Evolutionary conservation across 2,113 vertebrate genomes (phyloP).

Genomic region (Hippocampus abdominalis): DNA sequence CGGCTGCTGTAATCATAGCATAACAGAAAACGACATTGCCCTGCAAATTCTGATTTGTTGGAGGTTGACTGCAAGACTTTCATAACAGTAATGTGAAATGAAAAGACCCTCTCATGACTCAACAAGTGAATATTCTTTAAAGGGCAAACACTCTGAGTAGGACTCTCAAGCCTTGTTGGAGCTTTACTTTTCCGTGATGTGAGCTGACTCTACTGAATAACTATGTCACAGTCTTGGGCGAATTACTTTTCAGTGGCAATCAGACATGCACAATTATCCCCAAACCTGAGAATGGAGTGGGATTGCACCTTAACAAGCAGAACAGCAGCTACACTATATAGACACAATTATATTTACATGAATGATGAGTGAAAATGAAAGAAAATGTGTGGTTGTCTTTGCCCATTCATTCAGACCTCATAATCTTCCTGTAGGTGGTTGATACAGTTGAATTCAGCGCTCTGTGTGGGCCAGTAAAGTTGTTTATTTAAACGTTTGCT

Average conservation of each 20-base stretch:
- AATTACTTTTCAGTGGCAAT: conserved; percentile 37
- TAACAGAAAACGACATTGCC: conserved; percentile 30
- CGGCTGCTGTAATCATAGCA: conserved; percentile 64
- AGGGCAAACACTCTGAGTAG: conserved; percentile 25
- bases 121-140: conserved; percentile 32
- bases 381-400: neutral
- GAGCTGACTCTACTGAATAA: conserved; percentile 27
- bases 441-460: neutral
- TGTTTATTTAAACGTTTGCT: neutral
- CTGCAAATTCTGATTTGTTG: conserved; percentile 43
- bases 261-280: conserved; percentile 60
- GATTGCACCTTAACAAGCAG: conserved; percentile 18
- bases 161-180: conserved; percentile 18
- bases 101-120: conserved; percentile 43
- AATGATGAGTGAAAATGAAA: neutral
- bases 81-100: conserved; percentile 59
- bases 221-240: conserved; percentile 19
- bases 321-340: conserved; percentile 3
- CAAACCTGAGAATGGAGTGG: conserved; percentile 43
- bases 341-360: neutral
- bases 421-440: neutral
- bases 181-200: conserved; percentile 35
- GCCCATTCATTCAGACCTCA: neutral
- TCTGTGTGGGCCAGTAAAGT: neutral
- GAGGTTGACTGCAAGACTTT: conserved; percentile 57